Percentiles rank a stretch among this genome's conserved stretches.
Conservation (phyloP, 2,888 invertebrate species). For the Aspidiotus destructor region DNA sequence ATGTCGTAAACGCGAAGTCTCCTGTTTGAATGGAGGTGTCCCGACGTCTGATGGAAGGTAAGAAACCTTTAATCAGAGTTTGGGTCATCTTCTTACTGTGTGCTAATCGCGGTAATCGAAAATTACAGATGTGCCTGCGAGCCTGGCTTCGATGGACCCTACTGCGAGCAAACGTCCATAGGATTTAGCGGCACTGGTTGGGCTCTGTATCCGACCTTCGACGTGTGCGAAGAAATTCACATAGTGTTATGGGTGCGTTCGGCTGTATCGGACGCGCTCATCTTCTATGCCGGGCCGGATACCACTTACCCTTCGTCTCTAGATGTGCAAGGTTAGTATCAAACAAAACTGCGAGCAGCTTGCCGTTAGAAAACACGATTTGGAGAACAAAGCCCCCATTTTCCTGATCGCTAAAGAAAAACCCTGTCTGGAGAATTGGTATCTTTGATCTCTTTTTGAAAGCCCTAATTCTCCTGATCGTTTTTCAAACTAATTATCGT, state of each 20-base stretch:
- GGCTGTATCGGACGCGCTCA: constrained; percentile 62
- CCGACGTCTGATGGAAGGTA: constrained; percentile 39
- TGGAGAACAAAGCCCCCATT: too few species aligned
- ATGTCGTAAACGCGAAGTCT: constrained; percentile 48
- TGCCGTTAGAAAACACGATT: too few species aligned
- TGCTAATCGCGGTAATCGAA: not conserved
- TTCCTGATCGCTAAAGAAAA: too few species aligned
- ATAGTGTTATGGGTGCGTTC: constrained; percentile 74
- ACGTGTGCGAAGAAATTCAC: constrained; percentile 73
- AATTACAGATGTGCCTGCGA: constrained; percentile 37
- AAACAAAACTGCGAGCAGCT: not conserved
- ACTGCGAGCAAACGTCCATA: constrained; percentile 79
- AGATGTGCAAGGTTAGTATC: constrained; percentile 51
- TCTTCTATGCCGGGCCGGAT: constrained; percentile 83
- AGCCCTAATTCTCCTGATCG: too few species aligned
- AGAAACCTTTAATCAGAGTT: not conserved
- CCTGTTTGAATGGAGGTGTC: constrained; percentile 70
- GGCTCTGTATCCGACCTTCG: constrained; percentile 82
- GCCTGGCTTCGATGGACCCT: constrained; percentile 65
- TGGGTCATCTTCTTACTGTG: not conserved
- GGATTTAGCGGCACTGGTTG: constrained; percentile 85
- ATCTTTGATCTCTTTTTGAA: too few species aligned
- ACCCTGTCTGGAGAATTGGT: too few species aligned
- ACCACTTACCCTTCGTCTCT: constrained; percentile 46
- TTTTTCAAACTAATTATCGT: too few species aligned